These are phyloP conservation scores for Lethenteron camtschaticum DNA, from an alignment of 2,113 vertebrate genomes.

Conservation along the genomic window DNA sequence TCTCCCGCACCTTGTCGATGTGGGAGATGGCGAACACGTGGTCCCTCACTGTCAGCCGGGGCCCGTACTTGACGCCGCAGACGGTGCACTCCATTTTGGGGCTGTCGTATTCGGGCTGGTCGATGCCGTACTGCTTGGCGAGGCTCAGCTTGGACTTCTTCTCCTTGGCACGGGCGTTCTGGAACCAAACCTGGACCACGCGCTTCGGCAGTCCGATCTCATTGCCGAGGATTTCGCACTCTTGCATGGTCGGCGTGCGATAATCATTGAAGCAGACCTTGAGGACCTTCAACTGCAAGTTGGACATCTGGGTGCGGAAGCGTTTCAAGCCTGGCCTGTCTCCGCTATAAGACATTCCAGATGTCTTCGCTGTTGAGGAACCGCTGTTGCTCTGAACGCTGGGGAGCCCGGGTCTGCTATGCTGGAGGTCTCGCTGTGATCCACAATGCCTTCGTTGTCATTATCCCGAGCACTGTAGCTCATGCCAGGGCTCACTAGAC, in stretches of 20 bases:
- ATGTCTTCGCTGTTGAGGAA: neutral
- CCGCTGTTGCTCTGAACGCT: constrained; percentile 54
- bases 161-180: constrained; percentile 94
- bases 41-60: constrained; percentile 87
- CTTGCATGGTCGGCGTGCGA: constrained; percentile 92
- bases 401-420: constrained; percentile 81
- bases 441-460: constrained; percentile 81
- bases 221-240: constrained; percentile 97
- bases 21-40: constrained; percentile 98
- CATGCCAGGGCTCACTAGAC: constrained; percentile 81
- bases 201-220: constrained; percentile 99
- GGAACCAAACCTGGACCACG: constrained; percentile 99
- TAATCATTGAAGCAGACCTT: constrained; percentile 99
- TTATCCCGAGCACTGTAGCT: constrained; percentile 86
- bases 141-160: constrained; percentile 98
- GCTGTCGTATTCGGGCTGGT: constrained; percentile 92
- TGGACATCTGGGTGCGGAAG: constrained; percentile 96
- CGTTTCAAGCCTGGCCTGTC: constrained; percentile 92
- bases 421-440: constrained; percentile 94
- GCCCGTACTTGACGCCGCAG: constrained; percentile 96
- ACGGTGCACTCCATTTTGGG: constrained; percentile 96
- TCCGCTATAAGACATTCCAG: constrained; percentile 34
- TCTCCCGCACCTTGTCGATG: constrained; percentile 97
- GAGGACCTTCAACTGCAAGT: constrained; percentile 88
- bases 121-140: constrained; percentile 99